phyloP scores from a whole-genome alignment of 1,140 invertebrate genomes.

The Drosophila littoralis region DNA sequence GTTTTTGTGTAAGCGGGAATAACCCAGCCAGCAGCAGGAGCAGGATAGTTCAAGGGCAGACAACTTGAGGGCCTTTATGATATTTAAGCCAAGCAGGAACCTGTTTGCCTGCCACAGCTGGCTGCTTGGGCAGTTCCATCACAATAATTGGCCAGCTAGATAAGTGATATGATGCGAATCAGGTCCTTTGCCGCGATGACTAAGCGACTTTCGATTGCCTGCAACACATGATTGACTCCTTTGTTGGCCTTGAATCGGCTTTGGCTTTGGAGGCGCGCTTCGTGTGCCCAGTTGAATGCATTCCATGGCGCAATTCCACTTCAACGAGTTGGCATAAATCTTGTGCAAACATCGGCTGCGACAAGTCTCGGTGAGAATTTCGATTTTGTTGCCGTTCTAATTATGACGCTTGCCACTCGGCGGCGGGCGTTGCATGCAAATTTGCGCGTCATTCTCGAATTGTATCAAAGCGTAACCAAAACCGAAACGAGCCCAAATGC shows the following conservation, averaged over 20 bases:
- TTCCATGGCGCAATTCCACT: constrained; percentile 5
- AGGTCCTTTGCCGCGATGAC: constrained; percentile 1
- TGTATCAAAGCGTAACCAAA: neutral
- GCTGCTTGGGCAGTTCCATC: neutral
- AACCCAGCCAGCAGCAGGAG: constrained; percentile 7
- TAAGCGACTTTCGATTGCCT: neutral
- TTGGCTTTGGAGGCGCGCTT: constrained; percentile 4
- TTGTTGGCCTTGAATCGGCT: constrained; percentile 20
- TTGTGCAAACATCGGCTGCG: constrained; percentile 12
- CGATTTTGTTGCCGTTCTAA: constrained; percentile 37
- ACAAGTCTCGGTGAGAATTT: constrained; percentile 31
- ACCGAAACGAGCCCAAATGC: neutral
- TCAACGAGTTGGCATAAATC: constrained; percentile 26
- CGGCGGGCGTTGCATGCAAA: constrained; percentile 19
- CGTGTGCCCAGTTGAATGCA: constrained; percentile 23
- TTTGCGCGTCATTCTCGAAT: constrained; percentile 6
- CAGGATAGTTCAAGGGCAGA: constrained; percentile 52
- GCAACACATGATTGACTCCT: neutral
- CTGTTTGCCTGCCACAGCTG: constrained; percentile 14
- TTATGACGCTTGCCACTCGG: constrained; percentile 30
- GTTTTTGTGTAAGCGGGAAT: constrained; percentile 40
- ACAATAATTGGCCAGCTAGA: constrained; percentile 37
- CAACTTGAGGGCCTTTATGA: constrained; percentile 1
- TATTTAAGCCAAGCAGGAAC: constrained; percentile 18
- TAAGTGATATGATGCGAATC: constrained; percentile 6